Conservation (phyloP, 2,797 vertebrate genomes). For the Triplophysa yarkandensis region DNA sequence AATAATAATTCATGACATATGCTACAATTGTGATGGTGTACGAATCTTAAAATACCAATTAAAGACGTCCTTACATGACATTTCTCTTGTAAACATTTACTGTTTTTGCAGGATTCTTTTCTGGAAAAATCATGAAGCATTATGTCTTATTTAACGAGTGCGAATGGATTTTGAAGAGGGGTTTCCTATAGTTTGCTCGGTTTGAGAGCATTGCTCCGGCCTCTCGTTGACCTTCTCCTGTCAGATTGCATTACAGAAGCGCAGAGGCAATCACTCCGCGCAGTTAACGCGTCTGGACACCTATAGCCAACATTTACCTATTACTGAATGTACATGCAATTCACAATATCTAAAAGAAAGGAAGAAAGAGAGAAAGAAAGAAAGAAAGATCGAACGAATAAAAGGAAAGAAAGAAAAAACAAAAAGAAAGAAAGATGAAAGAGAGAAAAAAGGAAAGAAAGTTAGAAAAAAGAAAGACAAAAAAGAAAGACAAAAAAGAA, state of each 20-base stretch:
- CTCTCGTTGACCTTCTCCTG: constrained; percentile 78
- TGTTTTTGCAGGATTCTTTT: neutral
- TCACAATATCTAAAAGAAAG: constrained; percentile 35
- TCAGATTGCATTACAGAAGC: constrained; percentile 74
- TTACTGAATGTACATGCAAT: constrained; percentile 36
- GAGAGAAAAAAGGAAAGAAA: too few species aligned
- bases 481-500: too few species aligned
- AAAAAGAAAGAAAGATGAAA: too few species aligned
- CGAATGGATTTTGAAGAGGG: constrained; percentile 18
- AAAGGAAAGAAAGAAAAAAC: too few species aligned
- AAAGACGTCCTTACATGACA: neutral
- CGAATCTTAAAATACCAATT: neutral
- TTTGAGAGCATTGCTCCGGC: constrained; percentile 74
- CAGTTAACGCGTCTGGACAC: constrained; percentile 56
- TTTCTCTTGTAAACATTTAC: neutral
- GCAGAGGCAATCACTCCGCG: constrained; percentile 69
- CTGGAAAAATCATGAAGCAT: neutral
- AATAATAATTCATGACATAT: neutral
- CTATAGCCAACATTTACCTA: constrained; percentile 50
- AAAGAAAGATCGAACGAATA: too few species aligned
- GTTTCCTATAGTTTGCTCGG: constrained; percentile 53
- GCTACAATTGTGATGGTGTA: too few species aligned
- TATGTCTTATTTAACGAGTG: neutral
- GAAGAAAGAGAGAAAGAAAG: constrained; percentile 23
- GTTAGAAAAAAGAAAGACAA: too few species aligned